phyloP scores from a whole-genome alignment of 2,797 vertebrate species.

The Notamacropus eugenii region DNA sequence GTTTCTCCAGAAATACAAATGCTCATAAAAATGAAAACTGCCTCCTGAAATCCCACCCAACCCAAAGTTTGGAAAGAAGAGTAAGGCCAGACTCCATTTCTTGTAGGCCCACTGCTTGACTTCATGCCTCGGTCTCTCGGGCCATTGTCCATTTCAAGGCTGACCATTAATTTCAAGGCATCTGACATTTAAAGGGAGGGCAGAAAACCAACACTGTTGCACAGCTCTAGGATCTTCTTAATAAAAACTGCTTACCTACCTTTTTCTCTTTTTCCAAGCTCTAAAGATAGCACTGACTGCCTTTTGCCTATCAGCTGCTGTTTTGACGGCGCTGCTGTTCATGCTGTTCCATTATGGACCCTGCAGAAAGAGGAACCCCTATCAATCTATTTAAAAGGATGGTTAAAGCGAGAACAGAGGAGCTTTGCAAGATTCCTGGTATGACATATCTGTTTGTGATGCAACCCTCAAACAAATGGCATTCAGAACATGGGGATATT shows the following conservation, averaged over 20 bases:
- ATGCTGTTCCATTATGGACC: constrained; percentile 76
- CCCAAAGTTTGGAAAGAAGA: constrained; percentile 8
- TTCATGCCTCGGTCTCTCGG: not conserved
- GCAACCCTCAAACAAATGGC: not conserved
- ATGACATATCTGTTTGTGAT: constrained; percentile 8
- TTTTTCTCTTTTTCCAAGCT: constrained; percentile 67
- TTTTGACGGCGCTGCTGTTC: constrained; percentile 79
- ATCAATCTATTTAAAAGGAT: constrained; percentile 75
- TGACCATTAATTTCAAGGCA: not conserved
- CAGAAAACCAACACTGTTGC: constrained; percentile 1
- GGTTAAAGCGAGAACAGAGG: constrained; percentile 1
- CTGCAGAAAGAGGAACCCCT: constrained; percentile 80
- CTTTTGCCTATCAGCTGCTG: constrained; percentile 74
- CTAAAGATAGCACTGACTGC: constrained; percentile 74
- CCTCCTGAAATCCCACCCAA: not conserved
- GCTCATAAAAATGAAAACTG: constrained; percentile 29
- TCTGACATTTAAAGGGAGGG: not conserved
- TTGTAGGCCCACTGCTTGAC: constrained; percentile 33
- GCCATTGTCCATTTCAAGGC: constrained; percentile 2
- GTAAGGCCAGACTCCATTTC: not conserved
- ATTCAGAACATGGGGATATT: constrained; percentile 19
- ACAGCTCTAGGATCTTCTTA: constrained; percentile 27
- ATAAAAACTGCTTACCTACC: not conserved
- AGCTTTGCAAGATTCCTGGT: not conserved
- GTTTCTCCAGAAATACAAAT: constrained; percentile 40